Evolutionary conservation across 2,113 vertebrate genomes (phyloP).

Genomic region (Leiothrix lutea): DNA sequence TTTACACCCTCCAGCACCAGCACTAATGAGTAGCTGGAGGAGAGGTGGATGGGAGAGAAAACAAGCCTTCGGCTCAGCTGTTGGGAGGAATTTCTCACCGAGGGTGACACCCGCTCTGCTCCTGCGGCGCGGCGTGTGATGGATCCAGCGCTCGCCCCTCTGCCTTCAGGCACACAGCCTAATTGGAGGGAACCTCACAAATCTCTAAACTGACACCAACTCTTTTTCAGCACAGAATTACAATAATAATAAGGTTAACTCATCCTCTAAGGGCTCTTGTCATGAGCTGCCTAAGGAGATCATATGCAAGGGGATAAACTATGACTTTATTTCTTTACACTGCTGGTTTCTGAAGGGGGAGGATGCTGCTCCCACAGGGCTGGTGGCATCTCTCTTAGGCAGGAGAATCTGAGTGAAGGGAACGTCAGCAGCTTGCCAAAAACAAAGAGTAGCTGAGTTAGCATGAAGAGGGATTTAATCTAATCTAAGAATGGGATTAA

Average conservation of each 20-base stretch:
- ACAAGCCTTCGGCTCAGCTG: accelerated
- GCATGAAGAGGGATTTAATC: not conserved
- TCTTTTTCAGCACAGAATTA: slow-evolving; percentile 1
- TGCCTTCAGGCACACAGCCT: not conserved
- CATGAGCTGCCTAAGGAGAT: not conserved
- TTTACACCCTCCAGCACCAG: not conserved
- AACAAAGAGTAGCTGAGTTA: slow-evolving; percentile 8
- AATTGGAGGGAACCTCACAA: slow-evolving; percentile 14
- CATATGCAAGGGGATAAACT: not conserved
- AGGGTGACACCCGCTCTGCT: not conserved
- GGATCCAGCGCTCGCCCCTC: not conserved
- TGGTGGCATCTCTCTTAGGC: not conserved
- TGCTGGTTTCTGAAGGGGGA: not conserved
- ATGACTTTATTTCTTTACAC: not conserved
- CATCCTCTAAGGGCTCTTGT: slow-evolving; percentile 4
- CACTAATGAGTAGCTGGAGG: not conserved
- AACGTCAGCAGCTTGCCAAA: not conserved
- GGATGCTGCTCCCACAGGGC: not conserved
- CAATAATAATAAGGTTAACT: slow-evolving; percentile 36
- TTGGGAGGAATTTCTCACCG: not conserved
- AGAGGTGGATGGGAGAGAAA: not conserved
- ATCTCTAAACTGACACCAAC: not conserved
- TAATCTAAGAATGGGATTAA: not conserved
- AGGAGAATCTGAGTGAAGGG: not conserved
- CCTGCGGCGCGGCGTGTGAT: accelerated